Evolutionary conservation across 2,113 vertebrate species (phyloP).

Genomic region (Tachycineta bicolor): DNA sequence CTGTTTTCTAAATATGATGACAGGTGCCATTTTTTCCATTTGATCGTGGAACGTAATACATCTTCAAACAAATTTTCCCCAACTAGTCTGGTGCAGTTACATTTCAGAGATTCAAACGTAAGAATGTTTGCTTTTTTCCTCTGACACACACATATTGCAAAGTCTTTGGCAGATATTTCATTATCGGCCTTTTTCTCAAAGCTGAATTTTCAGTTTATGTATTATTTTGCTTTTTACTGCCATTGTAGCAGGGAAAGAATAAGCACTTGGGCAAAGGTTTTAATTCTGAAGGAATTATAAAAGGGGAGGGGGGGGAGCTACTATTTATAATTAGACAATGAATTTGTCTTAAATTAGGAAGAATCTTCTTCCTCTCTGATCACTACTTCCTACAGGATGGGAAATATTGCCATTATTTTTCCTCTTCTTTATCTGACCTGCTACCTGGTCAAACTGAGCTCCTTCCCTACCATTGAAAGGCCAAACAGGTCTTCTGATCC

Average conservation of each 20-base stretch:
- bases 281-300: not conserved
- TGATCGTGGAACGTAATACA: constrained; percentile 82
- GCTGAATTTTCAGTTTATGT: not conserved
- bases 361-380: not conserved
- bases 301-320: rapidly evolving
- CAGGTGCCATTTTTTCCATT: constrained; percentile 82
- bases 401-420: not conserved
- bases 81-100: constrained; percentile 61
- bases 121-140: not conserved
- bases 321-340: not conserved
- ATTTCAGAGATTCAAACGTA: constrained; percentile 65
- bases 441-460: not conserved
- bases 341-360: not conserved
- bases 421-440: not conserved
- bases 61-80: constrained; percentile 81
- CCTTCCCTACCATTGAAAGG: not conserved
- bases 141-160: not conserved
- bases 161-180: constrained; percentile 14
- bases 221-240: not conserved
- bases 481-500: not conserved
- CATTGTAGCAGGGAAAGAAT: not conserved
- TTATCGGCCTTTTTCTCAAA: not conserved
- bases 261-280: not conserved
- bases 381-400: not conserved
- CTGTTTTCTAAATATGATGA: constrained; percentile 79